Conservation (phyloP, 2,113 vertebrate genomes). For the Thermophis baileyi region DNA sequence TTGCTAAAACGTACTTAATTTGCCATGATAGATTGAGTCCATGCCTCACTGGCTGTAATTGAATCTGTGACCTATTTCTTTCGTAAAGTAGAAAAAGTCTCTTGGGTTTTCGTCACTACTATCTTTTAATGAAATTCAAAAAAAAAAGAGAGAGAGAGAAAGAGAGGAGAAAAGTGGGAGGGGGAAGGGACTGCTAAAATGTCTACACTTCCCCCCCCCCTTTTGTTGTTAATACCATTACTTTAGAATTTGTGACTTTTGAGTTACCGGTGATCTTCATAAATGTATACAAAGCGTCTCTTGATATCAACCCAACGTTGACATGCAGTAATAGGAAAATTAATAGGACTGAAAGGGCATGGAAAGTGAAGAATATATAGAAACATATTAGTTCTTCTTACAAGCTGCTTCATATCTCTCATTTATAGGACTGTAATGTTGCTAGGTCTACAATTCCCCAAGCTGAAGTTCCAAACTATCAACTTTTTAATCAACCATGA, state of each 20-base stretch:
- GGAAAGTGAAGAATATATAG: constrained; percentile 39
- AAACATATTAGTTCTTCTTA: constrained; percentile 62
- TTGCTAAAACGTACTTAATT: constrained; percentile 99
- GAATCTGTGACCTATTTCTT: constrained; percentile 99
- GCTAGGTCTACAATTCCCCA: background rate
- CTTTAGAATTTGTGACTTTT: constrained; percentile 83
- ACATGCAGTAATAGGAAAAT: constrained; percentile 57
- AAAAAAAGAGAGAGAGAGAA: constrained; percentile 13
- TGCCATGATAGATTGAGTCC: constrained; percentile 99
- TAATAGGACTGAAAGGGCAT: constrained; percentile 59
- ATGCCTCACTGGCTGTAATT: constrained; percentile 99
- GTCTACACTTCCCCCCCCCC: constrained; percentile 75
- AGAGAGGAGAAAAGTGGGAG: constrained; percentile 3
- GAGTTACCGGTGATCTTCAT: constrained; percentile 79
- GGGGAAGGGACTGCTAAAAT: constrained; percentile 79
- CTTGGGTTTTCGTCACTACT: constrained; percentile 94
- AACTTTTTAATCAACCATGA: constrained; percentile 40
- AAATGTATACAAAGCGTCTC: constrained; percentile 73
- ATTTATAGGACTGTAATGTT: constrained; percentile 44
- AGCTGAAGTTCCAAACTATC: constrained; percentile 39
- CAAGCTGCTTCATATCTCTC: constrained; percentile 43
- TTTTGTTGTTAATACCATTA: constrained; percentile 85
- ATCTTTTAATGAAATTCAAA: constrained; percentile 99
- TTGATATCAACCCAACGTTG: constrained; percentile 62
- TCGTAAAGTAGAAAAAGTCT: constrained; percentile 98